Percentiles rank a stretch among this genome's conserved stretches.
Evolutionary conservation across 2,113 vertebrate genomes (phyloP).

Genomic region (Rattus rattus): DNA sequence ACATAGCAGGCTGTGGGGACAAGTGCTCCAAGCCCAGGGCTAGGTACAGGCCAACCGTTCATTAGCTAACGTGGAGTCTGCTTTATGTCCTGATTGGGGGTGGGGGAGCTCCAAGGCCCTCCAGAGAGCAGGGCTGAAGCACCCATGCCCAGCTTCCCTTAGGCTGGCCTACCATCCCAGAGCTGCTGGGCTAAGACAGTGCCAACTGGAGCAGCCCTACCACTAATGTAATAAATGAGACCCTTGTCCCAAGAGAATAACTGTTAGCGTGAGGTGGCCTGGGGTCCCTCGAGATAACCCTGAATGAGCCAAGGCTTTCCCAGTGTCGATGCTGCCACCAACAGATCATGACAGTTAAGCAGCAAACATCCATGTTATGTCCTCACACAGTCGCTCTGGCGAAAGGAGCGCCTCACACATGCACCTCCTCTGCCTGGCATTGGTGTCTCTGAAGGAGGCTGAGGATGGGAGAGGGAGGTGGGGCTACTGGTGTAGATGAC

Average conservation of each 20-base stretch:
- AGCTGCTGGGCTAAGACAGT: background rate
- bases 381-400: background rate
- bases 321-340: background rate
- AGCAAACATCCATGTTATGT: background rate
- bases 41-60: background rate
- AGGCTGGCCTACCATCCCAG: background rate
- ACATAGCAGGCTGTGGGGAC: background rate
- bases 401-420: rapidly evolving
- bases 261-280: background rate
- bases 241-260: background rate
- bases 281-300: background rate
- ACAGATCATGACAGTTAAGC: background rate
- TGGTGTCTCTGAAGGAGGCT: background rate
- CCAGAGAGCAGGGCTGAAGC: background rate
- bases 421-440: background rate
- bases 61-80: background rate
- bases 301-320: background rate
- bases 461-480: background rate
- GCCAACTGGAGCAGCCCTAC: background rate
- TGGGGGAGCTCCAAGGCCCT: background rate
- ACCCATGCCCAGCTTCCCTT: background rate
- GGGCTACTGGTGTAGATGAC: background rate
- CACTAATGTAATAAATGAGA: background rate
- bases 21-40: background rate
- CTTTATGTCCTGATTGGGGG: background rate